A percentile compares a stretch with the other conserved stretches of the same genome.
Conservation (phyloP, 2,888 invertebrate species). For the Ichneumoninae sp. region DNA sequence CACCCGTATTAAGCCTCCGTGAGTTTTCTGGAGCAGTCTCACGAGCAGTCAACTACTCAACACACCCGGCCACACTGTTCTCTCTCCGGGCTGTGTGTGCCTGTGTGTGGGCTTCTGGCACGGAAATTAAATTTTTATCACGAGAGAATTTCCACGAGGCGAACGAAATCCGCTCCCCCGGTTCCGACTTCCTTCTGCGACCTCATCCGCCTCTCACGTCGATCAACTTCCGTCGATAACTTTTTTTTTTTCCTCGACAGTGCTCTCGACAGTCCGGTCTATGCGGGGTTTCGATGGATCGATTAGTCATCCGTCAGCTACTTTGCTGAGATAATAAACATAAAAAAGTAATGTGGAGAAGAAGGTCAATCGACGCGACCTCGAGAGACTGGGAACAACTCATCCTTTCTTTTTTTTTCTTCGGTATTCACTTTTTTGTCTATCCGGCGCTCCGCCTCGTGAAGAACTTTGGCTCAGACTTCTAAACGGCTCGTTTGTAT, state of each 20-base stretch:
- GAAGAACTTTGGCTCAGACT: constrained; percentile 52
- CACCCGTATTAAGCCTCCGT: constrained; percentile 64
- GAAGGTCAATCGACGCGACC: constrained; percentile 28
- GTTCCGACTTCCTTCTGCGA: constrained; percentile 22
- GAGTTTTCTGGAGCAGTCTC: constrained; percentile 52
- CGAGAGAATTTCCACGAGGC: constrained; percentile 59
- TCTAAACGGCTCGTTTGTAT: constrained; percentile 61
- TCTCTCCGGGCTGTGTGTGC: constrained; percentile 13
- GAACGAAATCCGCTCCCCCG: constrained; percentile 56
- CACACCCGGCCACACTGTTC: constrained; percentile 47
- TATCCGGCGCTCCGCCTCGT: constrained; percentile 11
- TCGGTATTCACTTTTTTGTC: constrained; percentile 7
- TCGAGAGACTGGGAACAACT: constrained; percentile 22
- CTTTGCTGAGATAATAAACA: constrained; percentile 12
- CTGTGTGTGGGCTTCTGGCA: constrained; percentile 51
- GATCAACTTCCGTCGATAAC: constrained; percentile 59
- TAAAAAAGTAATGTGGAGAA: constrained; percentile 20
- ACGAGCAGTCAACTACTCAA: constrained; percentile 48
- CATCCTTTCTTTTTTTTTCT: neutral
- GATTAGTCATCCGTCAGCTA: constrained; percentile 57
- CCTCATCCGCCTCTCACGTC: constrained; percentile 17
- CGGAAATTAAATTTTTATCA: constrained; percentile 71
- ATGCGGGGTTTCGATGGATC: constrained; percentile 49
- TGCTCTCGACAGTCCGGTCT: constrained; percentile 33
- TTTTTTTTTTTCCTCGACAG: constrained; percentile 41